Evolutionary conservation across 2,797 vertebrate species (phyloP).

Genomic region (Gephyroberyx darwinii): DNA sequence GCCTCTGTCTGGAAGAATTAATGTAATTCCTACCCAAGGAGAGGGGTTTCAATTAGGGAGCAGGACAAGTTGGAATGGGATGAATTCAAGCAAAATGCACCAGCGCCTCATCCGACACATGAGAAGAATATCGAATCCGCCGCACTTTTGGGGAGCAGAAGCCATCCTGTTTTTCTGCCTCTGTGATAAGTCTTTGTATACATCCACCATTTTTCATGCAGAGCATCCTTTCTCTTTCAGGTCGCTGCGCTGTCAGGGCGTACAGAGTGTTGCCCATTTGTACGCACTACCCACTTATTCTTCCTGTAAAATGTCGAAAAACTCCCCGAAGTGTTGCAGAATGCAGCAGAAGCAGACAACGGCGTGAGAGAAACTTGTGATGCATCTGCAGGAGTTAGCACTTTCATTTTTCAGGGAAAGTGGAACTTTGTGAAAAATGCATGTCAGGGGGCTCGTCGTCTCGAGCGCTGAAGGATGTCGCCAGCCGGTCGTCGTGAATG

Average conservation of each 20-base stretch:
- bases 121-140: constrained; percentile 39
- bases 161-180: constrained; percentile 28
- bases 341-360: constrained; percentile 8
- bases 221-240: constrained; percentile 29
- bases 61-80: constrained; percentile 48
- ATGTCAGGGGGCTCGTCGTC: not conserved
- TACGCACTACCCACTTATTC: constrained; percentile 43
- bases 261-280: constrained; percentile 51
- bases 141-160: constrained; percentile 1
- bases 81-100: constrained; percentile 56
- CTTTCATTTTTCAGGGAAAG: constrained; percentile 37
- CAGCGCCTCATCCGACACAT: constrained; percentile 23
- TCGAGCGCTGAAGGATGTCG: constrained; percentile 61
- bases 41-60: constrained; percentile 76
- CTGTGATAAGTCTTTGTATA: constrained; percentile 24
- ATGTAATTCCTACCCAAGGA: constrained; percentile 75
- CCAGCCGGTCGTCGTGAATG: constrained; percentile 66
- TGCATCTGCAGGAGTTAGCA: constrained; percentile 28
- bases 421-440: constrained; percentile 29
- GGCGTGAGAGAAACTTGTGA: constrained; percentile 18
- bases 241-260: constrained; percentile 39
- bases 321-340: constrained; percentile 22
- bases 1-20: constrained; percentile 82
- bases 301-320: constrained; percentile 7
- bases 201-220: constrained; percentile 25